phyloP scores from a whole-genome alignment of 2,113 vertebrate species.

The Oncorhynchus keta region DNA sequence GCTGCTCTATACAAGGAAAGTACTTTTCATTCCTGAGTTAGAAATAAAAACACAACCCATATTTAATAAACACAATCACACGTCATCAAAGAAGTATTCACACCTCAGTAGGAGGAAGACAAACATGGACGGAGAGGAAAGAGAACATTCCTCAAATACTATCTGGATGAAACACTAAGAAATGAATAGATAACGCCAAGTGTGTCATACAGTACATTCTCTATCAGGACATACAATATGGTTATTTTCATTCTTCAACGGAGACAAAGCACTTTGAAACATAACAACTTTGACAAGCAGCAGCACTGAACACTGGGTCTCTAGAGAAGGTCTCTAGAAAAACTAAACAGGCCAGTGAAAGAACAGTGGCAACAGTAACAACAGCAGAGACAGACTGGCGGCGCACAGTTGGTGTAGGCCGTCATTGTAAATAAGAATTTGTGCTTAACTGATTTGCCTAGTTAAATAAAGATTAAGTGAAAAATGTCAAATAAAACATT shows the following conservation, averaged over 20 bases:
- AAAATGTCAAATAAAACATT: too few species aligned
- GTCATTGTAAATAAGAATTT: too few species aligned
- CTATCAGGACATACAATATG: background rate
- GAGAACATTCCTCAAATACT: background rate
- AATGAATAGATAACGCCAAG: background rate
- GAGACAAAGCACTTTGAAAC: background rate
- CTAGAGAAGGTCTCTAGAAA: background rate
- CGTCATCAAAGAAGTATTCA: background rate
- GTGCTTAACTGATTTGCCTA: too few species aligned
- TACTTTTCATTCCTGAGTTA: background rate
- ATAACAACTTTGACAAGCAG: background rate
- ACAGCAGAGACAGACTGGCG: too few species aligned
- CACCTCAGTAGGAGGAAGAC: background rate
- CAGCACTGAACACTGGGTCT: too few species aligned
- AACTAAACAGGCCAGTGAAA: background rate
- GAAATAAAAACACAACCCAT: background rate
- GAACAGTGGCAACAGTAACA: background rate
- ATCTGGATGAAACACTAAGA: background rate
- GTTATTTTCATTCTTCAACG: background rate
- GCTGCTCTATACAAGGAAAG: too few species aligned
- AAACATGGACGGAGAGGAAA: background rate
- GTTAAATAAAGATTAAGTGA: too few species aligned
- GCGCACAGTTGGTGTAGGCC: too few species aligned
- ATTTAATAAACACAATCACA: background rate
- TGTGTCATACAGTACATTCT: background rate